Evolutionary conservation across 2,797 vertebrate species (phyloP), one percentile per base, ranked within the genome.

Genomic region (Gallinago nigripennis): DNA sequence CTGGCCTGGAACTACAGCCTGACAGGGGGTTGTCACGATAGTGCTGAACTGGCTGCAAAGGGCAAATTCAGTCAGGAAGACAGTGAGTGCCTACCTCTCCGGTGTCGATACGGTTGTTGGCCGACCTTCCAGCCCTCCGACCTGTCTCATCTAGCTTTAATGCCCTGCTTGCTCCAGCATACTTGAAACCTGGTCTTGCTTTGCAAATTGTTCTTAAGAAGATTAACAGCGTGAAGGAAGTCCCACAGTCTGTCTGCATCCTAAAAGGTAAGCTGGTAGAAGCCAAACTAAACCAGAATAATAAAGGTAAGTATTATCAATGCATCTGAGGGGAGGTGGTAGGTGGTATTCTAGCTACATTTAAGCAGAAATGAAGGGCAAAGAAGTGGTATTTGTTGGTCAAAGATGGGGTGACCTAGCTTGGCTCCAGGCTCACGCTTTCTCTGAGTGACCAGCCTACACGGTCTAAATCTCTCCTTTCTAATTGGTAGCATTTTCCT

Each of bases 371-470:
- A 30, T 3, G 54, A 71, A 68, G 11, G 12, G 15, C 20, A 41
- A 75, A 81, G 48, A 51, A 60, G 20, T 33, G 50, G 37, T 19
- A 66, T 54, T 60, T 58, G 45, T 48, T 58, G 57, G 41, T 30
- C 20, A 39, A 16, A 60, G 45, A 23, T 43, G 23, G 12, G 7
- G 20, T 6, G 16, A 39, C 5, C 23, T 43, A 19, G 27, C 31
- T 81, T 76, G 57, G 27, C 31, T 60, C 20, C 43, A 23, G 53
- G 31, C 46, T 70, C 51, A 30, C 0, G 0, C 19, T 58, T 46
- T 35, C 27, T 58, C 51, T 16, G 21, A 19, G 17, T n/a, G 30
- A 41, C 11, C 0, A 0, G 15, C 12, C 9, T 35, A 11, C 1
- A 0, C 46, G 16, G 43, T 73, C 56, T 13, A 11, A 46, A 21